A percentile compares a stretch with the other conserved stretches of the same genome.
These are phyloP conservation scores for Aporrectodea caliginosa DNA, from an alignment of 1,140 invertebrate species.

Conservation along the genomic window DNA sequence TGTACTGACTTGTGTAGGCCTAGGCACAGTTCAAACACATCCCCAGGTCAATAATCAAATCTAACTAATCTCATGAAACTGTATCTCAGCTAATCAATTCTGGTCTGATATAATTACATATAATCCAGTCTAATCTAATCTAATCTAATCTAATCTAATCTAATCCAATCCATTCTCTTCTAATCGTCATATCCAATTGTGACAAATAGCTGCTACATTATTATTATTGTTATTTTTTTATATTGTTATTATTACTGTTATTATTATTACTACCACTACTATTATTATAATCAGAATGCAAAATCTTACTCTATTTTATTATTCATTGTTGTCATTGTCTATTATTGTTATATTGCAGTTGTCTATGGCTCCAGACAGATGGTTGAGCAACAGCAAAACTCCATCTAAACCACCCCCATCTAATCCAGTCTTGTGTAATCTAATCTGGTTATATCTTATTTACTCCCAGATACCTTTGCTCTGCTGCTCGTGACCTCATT, in stretches of 20 bases:
- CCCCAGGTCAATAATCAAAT: not conserved
- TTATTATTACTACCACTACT: not conserved
- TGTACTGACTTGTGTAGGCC: slow-evolving; percentile 98
- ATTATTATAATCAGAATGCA: not conserved
- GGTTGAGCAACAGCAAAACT: too few species aligned
- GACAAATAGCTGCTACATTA: not conserved
- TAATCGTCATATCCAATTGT: not conserved
- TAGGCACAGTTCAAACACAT: slow-evolving; percentile 40
- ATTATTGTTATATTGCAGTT: too few species aligned
- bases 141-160: not conserved
- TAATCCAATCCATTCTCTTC: not conserved
- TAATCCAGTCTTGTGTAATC: too few species aligned
- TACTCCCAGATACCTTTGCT: too few species aligned
- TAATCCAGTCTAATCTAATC: not conserved
- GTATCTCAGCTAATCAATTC: not conserved
- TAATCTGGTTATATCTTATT: too few species aligned
- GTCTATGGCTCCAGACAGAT: too few species aligned
- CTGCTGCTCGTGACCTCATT: too few species aligned
- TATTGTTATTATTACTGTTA: not conserved
- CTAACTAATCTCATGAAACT: not conserved
- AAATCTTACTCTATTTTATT: too few species aligned
- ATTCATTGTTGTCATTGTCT: not conserved
- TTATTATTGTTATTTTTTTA: too few species aligned
- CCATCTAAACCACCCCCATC: too few species aligned
- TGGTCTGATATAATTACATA: too few species aligned